Conservation (phyloP, 2,113 vertebrate genomes). For the Pteruthius melanotis region DNA sequence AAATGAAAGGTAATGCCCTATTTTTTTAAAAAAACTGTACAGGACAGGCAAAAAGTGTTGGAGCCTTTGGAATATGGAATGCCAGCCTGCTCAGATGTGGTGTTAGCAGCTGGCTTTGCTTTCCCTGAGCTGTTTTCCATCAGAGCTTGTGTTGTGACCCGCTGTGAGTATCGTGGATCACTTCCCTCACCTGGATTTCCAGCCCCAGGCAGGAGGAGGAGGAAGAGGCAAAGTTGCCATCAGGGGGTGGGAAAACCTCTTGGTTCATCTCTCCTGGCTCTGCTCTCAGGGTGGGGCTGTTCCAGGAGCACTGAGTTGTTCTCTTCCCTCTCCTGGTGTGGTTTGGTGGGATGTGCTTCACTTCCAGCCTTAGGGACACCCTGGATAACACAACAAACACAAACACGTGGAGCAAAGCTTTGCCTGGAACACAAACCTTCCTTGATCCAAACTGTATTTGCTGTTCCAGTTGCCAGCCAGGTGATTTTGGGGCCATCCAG, state of each 20-base stretch:
- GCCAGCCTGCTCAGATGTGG: not conserved
- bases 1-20: constrained; percentile 37
- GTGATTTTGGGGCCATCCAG: not conserved
- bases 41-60: constrained; percentile 29
- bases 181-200: not conserved
- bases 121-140: not conserved
- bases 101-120: not conserved
- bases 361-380: not conserved
- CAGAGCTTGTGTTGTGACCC: not conserved
- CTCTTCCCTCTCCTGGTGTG: not conserved
- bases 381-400: not conserved
- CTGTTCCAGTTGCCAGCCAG: not conserved
- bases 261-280: not conserved
- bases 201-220: not conserved
- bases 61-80: not conserved
- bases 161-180: not conserved
- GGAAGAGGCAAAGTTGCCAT: not conserved
- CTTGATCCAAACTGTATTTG: not conserved
- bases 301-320: not conserved
- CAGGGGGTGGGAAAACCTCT: not conserved
- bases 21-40: constrained; percentile 65
- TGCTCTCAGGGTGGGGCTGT: not conserved
- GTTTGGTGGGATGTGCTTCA: not conserved
- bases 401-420: not conserved
- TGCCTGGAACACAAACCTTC: not conserved